Evolutionary conservation across 53 echinoderm and acorn worm species (phyloP).

Genomic region (Henricia sp.): DNA sequence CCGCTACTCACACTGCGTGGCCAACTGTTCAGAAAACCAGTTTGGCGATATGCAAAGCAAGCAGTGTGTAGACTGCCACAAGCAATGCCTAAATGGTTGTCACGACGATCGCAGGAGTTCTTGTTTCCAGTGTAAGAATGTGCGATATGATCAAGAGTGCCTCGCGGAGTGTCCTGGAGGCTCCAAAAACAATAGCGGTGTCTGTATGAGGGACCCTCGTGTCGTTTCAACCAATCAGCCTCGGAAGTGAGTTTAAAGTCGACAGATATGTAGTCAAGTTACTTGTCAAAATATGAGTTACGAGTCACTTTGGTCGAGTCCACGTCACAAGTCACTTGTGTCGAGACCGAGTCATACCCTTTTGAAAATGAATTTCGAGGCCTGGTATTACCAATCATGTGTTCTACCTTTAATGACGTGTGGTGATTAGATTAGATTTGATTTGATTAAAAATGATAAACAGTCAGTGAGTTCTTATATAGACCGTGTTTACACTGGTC

Average conservation of each 20-base stretch:
- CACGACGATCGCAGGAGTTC: slow-evolving; percentile 67
- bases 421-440: too few relatives aligned
- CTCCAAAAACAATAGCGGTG: slow-evolving; percentile 44
- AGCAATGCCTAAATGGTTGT: slow-evolving; percentile 84
- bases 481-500: too few relatives aligned
- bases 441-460: too few relatives aligned
- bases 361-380: too few relatives aligned
- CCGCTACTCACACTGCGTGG: slow-evolving; percentile 49
- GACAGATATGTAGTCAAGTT: too few relatives aligned
- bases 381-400: too few relatives aligned
- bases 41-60: slow-evolving; percentile 45
- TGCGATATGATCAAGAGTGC: slow-evolving; percentile 68
- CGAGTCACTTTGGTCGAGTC: too few relatives aligned
- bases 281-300: too few relatives aligned
- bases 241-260: slow-evolving; percentile 25
- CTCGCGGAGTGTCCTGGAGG: slow-evolving; percentile 41
- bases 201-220: slow-evolving; percentile 44
- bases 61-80: slow-evolving; percentile 71
- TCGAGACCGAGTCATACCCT: too few relatives aligned
- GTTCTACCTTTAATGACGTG: too few relatives aligned
- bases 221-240: background rate
- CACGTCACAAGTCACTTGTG: too few relatives aligned
- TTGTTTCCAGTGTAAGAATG: slow-evolving; percentile 72
- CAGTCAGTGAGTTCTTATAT: too few relatives aligned
- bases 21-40: slow-evolving; percentile 60